Base-by-base conservation (phyloP, 1,140 invertebrate species). In the Hestina assimilis region DNA sequence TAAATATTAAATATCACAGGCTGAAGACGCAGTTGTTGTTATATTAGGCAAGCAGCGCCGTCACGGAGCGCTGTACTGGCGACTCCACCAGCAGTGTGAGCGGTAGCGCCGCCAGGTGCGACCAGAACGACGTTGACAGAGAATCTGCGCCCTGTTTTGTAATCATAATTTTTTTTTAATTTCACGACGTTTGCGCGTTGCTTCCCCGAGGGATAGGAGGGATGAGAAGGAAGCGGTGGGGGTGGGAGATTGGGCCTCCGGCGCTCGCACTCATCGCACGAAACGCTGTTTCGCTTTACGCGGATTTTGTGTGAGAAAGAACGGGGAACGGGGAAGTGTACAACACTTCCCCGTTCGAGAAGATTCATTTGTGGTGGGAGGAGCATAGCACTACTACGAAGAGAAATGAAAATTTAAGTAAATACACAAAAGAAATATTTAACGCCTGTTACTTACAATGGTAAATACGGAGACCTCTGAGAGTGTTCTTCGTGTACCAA, bases 71-170 rank as follows among this genome's bases (percentile, higher is more conserved):
- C 40, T 63, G 61, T 4, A 63, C 21, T 1, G 75, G 75, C 19
- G 55, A 28, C 47, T 75, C 72, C 38, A 77, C 65, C 0, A 77
- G 51, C 7, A 77, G 23, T 0, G 69, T 69, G 0, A 77, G 19
- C 0, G 72, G 75, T 0, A 77, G 4, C 5, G 75, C 75, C 17
- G 56, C 8, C 28, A 63, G 5, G 29, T 66, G 57, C 0, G 73
- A 64, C 47, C 51, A 62, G 3, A 12, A 46, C 4, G 29, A 48
- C 2, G 59, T 69, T 9, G 41, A 38, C 5, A 64, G 20, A 17
- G 58, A 6, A n/a, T 61, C 57, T 11, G 45, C 45, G 0, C 15
- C 53, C 65, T 68, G 64, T 6, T 52, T 33, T 14, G 24, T 8
- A 4, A 11, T 8, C 4, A 20, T n/a, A 17, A 4, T 5, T 23